A percentile compares a stretch with the other conserved stretches of the same genome.
Evolutionary conservation across 2,113 vertebrate species (phyloP).

Genomic region (Agelaius tricolor): DNA sequence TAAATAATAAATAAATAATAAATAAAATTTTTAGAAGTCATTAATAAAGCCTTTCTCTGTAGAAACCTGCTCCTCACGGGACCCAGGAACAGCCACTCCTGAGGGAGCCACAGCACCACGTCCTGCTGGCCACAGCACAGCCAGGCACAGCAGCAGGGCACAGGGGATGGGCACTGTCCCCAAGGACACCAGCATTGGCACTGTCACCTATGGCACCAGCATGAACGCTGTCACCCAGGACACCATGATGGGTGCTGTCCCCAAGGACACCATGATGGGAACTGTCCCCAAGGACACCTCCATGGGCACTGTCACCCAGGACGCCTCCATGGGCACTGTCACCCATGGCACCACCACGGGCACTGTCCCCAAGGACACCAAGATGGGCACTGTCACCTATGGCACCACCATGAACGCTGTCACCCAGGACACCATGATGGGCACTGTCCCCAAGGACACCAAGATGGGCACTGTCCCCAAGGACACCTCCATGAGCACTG

Average conservation of each 20-base stretch:
- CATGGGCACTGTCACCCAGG: not conserved
- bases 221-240: no score
- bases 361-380: no score
- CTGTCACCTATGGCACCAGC: not conserved
- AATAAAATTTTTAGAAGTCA: no score
- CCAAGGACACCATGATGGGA: not conserved
- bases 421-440: no score
- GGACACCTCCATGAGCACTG: not conserved
- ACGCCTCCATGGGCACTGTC: not conserved
- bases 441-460: no score
- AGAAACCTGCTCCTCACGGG: not conserved
- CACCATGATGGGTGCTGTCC: not conserved
- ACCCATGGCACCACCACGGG: not conserved
- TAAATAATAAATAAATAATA: no score
- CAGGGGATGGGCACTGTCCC: not conserved
- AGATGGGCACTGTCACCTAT: no score
- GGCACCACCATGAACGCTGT: no score
- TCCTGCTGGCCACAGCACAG: accelerated
- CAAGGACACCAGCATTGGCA: not conserved
- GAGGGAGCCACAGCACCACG: not conserved
- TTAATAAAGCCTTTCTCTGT: not conserved
- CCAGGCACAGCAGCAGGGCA: not conserved
- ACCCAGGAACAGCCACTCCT: not conserved
- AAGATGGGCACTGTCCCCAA: no score
- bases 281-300: not conserved